Evolutionary conservation across 1,140 invertebrate species (phyloP).

Genomic region (Homalodisca vitripennis): DNA sequence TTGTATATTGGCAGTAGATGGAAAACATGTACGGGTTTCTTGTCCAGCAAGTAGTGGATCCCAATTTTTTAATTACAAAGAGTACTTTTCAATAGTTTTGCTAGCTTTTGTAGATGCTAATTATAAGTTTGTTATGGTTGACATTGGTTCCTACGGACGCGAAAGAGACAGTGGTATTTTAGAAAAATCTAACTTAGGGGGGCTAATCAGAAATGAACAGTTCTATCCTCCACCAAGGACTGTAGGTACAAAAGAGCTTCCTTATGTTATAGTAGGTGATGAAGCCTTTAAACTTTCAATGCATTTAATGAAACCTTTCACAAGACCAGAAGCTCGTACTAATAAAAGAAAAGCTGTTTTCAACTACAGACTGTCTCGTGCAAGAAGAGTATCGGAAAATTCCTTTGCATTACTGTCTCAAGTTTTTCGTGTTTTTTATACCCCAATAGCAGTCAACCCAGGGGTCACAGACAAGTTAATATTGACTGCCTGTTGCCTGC

Average conservation of each 20-base stretch:
- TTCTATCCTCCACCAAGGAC: conserved; percentile 15
- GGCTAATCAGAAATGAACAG: conserved; percentile 29
- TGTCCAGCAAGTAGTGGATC: conserved; percentile 45
- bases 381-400: conserved; percentile 41
- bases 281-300: conserved; percentile 44
- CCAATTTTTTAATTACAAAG: conserved; percentile 50
- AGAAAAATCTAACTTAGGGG: conserved; percentile 34
- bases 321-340: conserved; percentile 37
- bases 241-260: conserved; percentile 28
- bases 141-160: conserved; percentile 47
- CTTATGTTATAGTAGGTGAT: conserved; percentile 46
- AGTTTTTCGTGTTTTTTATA: conserved; percentile 38
- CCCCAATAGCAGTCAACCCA: conserved; percentile 33
- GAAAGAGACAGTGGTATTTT: conserved; percentile 45
- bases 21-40: conserved; percentile 50
- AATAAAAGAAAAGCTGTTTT: conserved; percentile 38
- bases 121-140: conserved; percentile 48
- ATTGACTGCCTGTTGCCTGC: conserved; percentile 27
- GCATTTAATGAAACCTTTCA: conserved; percentile 44
- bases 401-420: conserved; percentile 36
- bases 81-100: conserved; percentile 48
- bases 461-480: conserved; percentile 18
- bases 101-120: conserved; percentile 49
- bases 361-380: conserved; percentile 40
- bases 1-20: conserved; percentile 46